These are phyloP conservation scores for Tribolium castaneum DNA, from an alignment of 1,140 invertebrate species.

Conservation along the genomic window DNA sequence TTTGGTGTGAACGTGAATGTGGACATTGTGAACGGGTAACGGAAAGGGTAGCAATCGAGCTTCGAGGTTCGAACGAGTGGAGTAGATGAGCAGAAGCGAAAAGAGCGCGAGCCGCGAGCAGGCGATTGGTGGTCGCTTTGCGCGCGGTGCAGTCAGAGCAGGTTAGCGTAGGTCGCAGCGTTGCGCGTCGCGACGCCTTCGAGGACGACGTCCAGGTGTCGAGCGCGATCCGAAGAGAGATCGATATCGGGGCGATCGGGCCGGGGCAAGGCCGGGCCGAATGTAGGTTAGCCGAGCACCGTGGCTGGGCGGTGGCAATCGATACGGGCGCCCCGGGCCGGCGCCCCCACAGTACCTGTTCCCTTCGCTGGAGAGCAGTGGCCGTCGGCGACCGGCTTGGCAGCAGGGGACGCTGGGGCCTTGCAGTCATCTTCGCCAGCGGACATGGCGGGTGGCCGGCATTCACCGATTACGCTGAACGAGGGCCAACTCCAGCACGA, in stretches of 20 bases:
- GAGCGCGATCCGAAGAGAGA: constrained; percentile 26
- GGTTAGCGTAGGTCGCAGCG: constrained; percentile 35
- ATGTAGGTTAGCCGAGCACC: constrained; percentile 44
- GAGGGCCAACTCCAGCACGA: constrained; percentile 42
- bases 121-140: background rate
- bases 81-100: constrained; percentile 1
- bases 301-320: constrained; percentile 41
- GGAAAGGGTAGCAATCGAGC: background rate
- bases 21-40: background rate
- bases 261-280: constrained; percentile 38
- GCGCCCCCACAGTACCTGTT: constrained; percentile 49
- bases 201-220: constrained; percentile 33
- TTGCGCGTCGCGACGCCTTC: background rate
- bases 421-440: constrained; percentile 59
- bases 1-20: background rate
- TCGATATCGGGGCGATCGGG: constrained; percentile 35
- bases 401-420: constrained; percentile 54
- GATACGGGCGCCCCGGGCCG: constrained; percentile 28
- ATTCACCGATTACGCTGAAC: constrained; percentile 42
- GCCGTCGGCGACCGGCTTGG: constrained; percentile 58
- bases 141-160: constrained; percentile 22
- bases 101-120: background rate
- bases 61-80: background rate
- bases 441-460: constrained; percentile 43
- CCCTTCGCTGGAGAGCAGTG: constrained; percentile 58